Evolutionary conservation across 2,113 vertebrate species (phyloP).

Genomic region (Pachypanchax playfairii): DNA sequence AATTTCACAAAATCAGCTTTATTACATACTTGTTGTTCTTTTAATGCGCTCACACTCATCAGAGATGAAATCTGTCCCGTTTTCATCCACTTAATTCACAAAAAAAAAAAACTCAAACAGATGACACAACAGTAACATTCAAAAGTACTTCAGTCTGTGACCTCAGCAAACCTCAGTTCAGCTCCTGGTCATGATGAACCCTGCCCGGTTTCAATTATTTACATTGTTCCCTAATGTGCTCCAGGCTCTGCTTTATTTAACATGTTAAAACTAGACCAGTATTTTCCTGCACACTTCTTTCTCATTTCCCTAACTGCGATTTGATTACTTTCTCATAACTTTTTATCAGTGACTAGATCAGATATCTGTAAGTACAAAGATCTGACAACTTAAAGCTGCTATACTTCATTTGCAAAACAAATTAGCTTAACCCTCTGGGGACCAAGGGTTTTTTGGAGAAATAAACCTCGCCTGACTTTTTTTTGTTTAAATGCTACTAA

Average conservation of each 20-base stretch:
- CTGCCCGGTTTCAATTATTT: conserved; percentile 6
- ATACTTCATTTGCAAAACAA: too few relatives aligned
- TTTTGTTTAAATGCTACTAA: too few relatives aligned
- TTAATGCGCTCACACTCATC: too few relatives aligned
- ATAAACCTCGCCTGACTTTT: too few relatives aligned
- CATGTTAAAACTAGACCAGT: not conserved
- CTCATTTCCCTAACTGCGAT: not conserved
- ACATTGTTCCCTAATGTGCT: not conserved
- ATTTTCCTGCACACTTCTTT: not conserved
- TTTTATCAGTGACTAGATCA: not conserved
- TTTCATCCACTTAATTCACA: too few relatives aligned
- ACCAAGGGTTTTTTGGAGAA: too few relatives aligned
- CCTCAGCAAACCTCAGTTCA: conserved; percentile 9
- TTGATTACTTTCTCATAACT: not conserved
- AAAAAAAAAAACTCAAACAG: not conserved
- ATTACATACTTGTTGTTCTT: too few relatives aligned
- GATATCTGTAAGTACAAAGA: not conserved
- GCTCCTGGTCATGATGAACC: not conserved
- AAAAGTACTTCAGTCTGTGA: not conserved
- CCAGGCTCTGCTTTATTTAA: conserved; percentile 11
- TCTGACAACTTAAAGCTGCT: too few relatives aligned
- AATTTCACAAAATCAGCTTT: too few relatives aligned
- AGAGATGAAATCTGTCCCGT: too few relatives aligned
- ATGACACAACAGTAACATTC: not conserved
- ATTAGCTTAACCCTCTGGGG: too few relatives aligned